A percentile compares a stretch with the other conserved stretches of the same genome.
Conservation (phyloP, 2,888 invertebrate genomes). For the Hecatera dysodea region DNA sequence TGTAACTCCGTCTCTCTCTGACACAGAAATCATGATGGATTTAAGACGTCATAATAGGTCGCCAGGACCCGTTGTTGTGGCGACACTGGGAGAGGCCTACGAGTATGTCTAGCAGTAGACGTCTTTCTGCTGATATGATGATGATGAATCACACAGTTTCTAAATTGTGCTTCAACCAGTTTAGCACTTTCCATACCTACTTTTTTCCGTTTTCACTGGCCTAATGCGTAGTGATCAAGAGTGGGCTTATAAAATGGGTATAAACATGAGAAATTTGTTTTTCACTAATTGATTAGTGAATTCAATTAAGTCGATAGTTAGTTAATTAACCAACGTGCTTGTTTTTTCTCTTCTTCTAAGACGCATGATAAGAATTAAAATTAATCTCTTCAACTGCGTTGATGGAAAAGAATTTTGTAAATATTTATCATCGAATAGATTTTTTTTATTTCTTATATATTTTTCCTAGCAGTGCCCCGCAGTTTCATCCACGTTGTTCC, state of each 20-base stretch:
- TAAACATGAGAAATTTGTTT: background rate
- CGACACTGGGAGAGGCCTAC: too few relatives aligned
- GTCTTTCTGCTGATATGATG: too few relatives aligned
- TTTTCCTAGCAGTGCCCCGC: too few relatives aligned
- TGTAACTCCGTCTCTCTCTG: too few relatives aligned
- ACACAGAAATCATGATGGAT: too few relatives aligned
- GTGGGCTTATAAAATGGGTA: background rate
- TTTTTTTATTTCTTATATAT: too few relatives aligned
- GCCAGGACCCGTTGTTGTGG: too few relatives aligned
- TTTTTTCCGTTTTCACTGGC: background rate
- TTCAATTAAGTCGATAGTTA: slow-evolving; percentile 40
- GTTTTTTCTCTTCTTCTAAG: slow-evolving; percentile 13
- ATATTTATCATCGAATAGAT: slow-evolving; percentile 36
- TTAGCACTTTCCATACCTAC: background rate
- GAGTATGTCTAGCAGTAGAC: too few relatives aligned
- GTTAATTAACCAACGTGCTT: slow-evolving; percentile 25
- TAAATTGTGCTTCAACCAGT: background rate
- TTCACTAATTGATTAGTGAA: slow-evolving; percentile 5
- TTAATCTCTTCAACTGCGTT: background rate
- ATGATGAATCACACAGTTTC: too few relatives aligned
- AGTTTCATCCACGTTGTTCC: too few relatives aligned
- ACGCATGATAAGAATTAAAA: slow-evolving; percentile 8
- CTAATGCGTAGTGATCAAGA: background rate
- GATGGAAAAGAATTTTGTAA: background rate
- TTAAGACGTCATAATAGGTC: too few relatives aligned